Evolutionary conservation across 2,113 vertebrate genomes (phyloP).

Genomic region (Seriola dumerili): DNA sequence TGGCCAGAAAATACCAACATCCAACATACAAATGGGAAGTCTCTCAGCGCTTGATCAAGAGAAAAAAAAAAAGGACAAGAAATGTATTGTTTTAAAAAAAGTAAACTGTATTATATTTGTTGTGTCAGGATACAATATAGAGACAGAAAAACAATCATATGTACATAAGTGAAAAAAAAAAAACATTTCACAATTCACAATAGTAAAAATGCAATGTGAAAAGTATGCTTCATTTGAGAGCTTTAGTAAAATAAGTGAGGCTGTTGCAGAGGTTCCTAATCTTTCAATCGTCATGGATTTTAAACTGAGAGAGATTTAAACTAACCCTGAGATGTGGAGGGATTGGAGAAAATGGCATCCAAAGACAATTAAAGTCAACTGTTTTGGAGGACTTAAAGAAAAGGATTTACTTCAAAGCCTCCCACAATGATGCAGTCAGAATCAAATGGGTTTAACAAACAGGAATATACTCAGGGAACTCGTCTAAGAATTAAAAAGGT

Average conservation of each 20-base stretch:
- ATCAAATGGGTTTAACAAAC: slow-evolving; percentile 26
- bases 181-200: slow-evolving; percentile 60
- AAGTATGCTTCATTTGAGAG: slow-evolving; percentile 39
- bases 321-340: slow-evolving; percentile 72
- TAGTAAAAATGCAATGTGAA: slow-evolving; percentile 47
- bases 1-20: slow-evolving; percentile 43
- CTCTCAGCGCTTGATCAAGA: neutral
- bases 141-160: slow-evolving; percentile 66
- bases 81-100: slow-evolving; percentile 67
- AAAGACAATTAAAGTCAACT: slow-evolving; percentile 60
- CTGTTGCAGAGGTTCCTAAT: slow-evolving; percentile 40
- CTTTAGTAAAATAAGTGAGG: slow-evolving; percentile 42
- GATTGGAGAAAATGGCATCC: slow-evolving; percentile 65
- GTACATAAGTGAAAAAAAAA: slow-evolving; percentile 67
- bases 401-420: slow-evolving; percentile 49
- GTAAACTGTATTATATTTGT: slow-evolving; percentile 74
- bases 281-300: slow-evolving; percentile 45
- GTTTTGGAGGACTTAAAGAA: slow-evolving; percentile 29
- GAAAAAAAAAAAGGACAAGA: slow-evolving; percentile 19
- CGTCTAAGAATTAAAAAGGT: neutral
- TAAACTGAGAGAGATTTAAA: slow-evolving; percentile 53
- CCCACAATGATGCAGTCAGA: slow-evolving; percentile 27
- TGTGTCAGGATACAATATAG: slow-evolving; percentile 61
- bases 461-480: neutral
- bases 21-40: slow-evolving; percentile 16